Evolutionary conservation across 2,113 vertebrate genomes (phyloP).

Genomic region (Lycaon pictus): DNA sequence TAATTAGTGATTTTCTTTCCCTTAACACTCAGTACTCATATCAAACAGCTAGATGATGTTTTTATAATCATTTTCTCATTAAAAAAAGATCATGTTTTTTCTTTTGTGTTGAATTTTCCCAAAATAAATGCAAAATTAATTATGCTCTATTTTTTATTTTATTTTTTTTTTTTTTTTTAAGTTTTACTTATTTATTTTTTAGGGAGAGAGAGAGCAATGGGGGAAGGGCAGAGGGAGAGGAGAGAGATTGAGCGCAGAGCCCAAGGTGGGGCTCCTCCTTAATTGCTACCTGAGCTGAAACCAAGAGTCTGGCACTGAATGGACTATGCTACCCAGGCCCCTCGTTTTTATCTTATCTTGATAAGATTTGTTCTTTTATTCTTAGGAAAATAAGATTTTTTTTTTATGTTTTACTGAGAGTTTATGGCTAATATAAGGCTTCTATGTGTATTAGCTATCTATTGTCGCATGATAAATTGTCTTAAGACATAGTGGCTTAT

Average conservation of each 20-base stretch:
- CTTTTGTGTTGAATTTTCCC: slow-evolving; percentile 16
- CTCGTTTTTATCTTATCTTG: background rate
- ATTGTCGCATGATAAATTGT: background rate
- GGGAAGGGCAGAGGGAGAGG: background rate
- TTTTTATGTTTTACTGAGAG: background rate
- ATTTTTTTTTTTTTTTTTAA: background rate
- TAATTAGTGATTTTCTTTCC: slow-evolving; percentile 55
- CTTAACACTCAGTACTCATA: background rate
- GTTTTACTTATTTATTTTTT: background rate
- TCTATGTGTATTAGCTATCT: background rate
- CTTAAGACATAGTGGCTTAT: background rate
- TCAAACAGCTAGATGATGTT: slow-evolving; percentile 54
- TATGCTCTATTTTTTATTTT: slow-evolving; percentile 57
- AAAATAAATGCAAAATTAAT: slow-evolving; percentile 5
- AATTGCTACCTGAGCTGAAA: background rate
- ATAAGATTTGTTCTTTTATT: background rate
- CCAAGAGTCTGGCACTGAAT: background rate
- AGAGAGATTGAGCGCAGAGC: background rate
- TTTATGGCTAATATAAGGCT: background rate
- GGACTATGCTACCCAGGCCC: background rate
- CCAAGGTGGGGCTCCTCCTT: background rate
- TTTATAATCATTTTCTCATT: slow-evolving; percentile 63
- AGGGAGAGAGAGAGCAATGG: background rate
- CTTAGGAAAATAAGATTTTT: background rate
- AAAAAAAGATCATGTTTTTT: slow-evolving; percentile 34